Evolutionary conservation across 2,113 vertebrate species (phyloP).

Genomic region (Grammomys surdaster): DNA sequence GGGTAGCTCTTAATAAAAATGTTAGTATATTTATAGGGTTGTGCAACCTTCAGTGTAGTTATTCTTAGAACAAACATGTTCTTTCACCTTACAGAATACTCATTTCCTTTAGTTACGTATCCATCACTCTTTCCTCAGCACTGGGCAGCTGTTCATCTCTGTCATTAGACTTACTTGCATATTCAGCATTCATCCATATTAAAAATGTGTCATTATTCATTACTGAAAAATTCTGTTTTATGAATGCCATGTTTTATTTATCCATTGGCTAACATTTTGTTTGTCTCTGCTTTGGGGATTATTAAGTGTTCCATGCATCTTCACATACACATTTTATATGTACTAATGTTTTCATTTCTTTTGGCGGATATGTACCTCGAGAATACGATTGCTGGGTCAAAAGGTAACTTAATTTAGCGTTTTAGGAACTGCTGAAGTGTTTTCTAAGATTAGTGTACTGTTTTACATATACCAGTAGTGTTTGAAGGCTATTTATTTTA

Average conservation of each 20-base stretch:
- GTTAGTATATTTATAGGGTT: conserved; percentile 6
- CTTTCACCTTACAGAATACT: conserved; percentile 22
- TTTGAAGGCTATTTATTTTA: conserved; percentile 45
- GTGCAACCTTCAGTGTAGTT: neutral
- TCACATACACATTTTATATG: neutral
- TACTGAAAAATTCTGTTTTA: conserved; percentile 17
- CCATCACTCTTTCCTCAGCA: neutral
- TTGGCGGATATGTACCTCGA: neutral
- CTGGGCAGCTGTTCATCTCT: conserved; percentile 31
- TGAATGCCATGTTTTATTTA: conserved; percentile 39
- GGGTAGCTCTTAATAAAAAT: neutral
- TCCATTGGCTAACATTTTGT: neutral
- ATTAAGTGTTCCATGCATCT: neutral
- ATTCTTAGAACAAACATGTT: conserved; percentile 50
- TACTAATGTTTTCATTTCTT: conserved; percentile 50
- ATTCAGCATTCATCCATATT: conserved; percentile 34
- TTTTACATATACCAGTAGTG: neutral
- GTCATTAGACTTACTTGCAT: neutral
- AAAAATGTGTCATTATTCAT: neutral
- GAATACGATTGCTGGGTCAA: conserved; percentile 13
- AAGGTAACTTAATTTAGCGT: conserved; percentile 45
- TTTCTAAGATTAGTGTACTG: conserved; percentile 17
- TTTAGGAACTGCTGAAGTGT: conserved; percentile 54
- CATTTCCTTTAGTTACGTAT: neutral
- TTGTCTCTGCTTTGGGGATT: neutral